Evolutionary conservation across 2,113 vertebrate species (phyloP).

Genomic region (Scomber scombrus): DNA sequence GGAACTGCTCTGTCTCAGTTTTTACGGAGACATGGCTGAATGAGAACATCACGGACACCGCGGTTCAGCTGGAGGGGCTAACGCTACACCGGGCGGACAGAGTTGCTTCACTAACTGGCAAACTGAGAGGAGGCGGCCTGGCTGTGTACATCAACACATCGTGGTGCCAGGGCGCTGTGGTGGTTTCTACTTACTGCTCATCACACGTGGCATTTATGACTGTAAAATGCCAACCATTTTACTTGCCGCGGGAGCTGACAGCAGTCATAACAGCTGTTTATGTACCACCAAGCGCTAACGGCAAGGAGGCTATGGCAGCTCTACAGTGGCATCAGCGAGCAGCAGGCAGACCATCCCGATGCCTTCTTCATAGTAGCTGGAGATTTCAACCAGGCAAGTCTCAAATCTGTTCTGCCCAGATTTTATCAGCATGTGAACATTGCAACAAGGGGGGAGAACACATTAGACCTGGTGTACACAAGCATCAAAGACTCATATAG

Average conservation of each 20-base stretch:
- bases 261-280: background rate
- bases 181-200: background rate
- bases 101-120: no score
- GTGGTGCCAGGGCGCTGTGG: no score
- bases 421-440: background rate
- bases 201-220: background rate
- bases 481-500: background rate
- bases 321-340: conserved; percentile 3
- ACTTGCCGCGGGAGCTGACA: conserved; percentile 8
- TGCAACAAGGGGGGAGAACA: conserved; percentile 9
- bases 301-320: background rate
- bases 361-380: background rate
- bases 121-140: no score
- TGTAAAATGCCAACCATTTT: conserved; percentile 4
- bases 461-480: conserved; percentile 5
- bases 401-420: conserved; percentile 1
- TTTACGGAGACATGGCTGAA: no score
- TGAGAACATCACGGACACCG: no score
- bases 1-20: no score
- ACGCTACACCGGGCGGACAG: no score
- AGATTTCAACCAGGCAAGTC: background rate
- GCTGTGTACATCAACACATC: no score
- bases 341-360: background rate
- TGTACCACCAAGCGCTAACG: background rate
- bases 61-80: no score